Conservation (phyloP, 2,113 vertebrate genomes). For the Polypterus senegalus region DNA sequence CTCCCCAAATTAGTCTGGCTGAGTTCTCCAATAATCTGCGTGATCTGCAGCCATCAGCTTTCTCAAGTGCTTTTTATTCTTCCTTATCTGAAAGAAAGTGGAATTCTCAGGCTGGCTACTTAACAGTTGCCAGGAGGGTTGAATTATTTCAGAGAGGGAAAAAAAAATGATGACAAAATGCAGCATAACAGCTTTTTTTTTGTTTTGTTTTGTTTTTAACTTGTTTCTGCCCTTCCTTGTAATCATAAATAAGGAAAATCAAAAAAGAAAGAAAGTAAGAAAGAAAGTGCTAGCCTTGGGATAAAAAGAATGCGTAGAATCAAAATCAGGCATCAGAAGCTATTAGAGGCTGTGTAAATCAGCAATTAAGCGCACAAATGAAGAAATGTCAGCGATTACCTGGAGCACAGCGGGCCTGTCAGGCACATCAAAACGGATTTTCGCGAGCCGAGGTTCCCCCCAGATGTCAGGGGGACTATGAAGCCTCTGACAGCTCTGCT, state of each 20-base stretch:
- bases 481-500: constrained; percentile 20
- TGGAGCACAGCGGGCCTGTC: constrained; percentile 26
- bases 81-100: too few species aligned
- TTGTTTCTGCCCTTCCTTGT: background rate
- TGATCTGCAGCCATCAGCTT: too few species aligned
- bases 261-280: constrained; percentile 19
- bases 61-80: too few species aligned
- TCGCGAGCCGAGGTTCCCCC: constrained; percentile 5
- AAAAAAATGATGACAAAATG: constrained; percentile 22
- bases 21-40: too few species aligned
- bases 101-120: constrained; percentile 19
- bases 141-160: constrained; percentile 27
- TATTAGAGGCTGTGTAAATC: constrained; percentile 39
- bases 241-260: constrained; percentile 12
- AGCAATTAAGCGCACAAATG: constrained; percentile 44
- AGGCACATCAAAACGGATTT: constrained; percentile 19
- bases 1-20: too few species aligned
- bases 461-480: constrained; percentile 21
- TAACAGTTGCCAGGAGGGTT: constrained; percentile 47
- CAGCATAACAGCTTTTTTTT: background rate
- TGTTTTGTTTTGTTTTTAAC: background rate
- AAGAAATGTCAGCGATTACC: constrained; percentile 44
- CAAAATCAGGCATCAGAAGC: constrained; percentile 30
- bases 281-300: constrained; percentile 31
- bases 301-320: constrained; percentile 25